Conservation (phyloP, 2,113 vertebrate genomes). For the Gila orcuttii region DNA sequence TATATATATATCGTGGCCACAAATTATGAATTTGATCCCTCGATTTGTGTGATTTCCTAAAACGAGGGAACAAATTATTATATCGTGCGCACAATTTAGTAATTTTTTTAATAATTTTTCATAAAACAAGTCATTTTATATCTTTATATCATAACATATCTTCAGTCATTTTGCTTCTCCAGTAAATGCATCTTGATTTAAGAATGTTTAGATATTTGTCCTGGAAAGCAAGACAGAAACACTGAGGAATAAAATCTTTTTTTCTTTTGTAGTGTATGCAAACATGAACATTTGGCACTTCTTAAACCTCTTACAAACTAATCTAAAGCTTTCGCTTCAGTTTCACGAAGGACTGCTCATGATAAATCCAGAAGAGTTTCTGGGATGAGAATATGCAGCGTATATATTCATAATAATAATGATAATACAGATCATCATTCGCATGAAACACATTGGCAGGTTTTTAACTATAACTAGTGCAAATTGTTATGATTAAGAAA, state of each 20-base stretch:
- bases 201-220: too few species aligned
- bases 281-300: conserved; percentile 21
- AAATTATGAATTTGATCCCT: too few species aligned
- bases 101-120: too few species aligned
- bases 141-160: too few species aligned
- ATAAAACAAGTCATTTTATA: too few species aligned
- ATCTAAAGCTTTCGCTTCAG: neutral
- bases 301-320: neutral
- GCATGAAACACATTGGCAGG: conserved; percentile 20
- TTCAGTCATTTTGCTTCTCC: too few species aligned
- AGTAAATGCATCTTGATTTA: too few species aligned
- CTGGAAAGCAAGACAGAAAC: conserved; percentile 33
- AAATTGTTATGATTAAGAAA: conserved; percentile 45
- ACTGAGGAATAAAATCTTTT: conserved; percentile 37
- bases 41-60: too few species aligned
- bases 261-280: conserved; percentile 4
- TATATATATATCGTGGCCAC: too few species aligned
- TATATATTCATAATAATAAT: neutral
- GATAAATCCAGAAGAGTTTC: neutral
- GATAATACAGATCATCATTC: neutral
- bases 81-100: too few species aligned
- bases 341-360: neutral
- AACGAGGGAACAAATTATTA: too few species aligned
- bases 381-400: neutral
- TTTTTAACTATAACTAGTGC: conserved; percentile 49